Conservation (phyloP, 2,888 invertebrate species). For the Platypus cylindrus region DNA sequence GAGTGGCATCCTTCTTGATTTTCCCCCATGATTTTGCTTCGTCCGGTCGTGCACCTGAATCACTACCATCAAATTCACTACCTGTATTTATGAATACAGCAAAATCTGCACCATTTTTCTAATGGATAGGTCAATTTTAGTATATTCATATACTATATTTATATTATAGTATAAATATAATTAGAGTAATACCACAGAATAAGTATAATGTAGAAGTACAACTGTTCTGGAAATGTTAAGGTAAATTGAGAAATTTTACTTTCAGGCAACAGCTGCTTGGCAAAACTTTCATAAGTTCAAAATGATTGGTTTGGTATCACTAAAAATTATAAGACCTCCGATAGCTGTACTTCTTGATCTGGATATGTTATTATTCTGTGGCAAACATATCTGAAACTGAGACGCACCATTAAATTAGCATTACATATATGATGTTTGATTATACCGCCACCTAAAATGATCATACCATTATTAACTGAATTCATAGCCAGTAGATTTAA, state of each 20-base stretch:
- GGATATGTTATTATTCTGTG: too few relatives aligned
- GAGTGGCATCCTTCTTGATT: slow-evolving; percentile 73
- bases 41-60: slow-evolving; percentile 94
- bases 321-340: too few relatives aligned
- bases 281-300: too few relatives aligned
- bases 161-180: too few relatives aligned
- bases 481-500: slow-evolving; percentile 91
- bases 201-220: too few relatives aligned
- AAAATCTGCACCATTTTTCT: slow-evolving; percentile 93
- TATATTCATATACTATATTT: too few relatives aligned
- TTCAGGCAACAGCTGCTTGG: too few relatives aligned
- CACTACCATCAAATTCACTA: slow-evolving; percentile 94
- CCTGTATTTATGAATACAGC: slow-evolving; percentile 92
- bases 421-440: slow-evolving; percentile 99
- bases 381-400: slow-evolving; percentile 5
- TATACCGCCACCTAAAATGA: slow-evolving; percentile 91
- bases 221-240: slow-evolving; percentile 7
- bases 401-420: slow-evolving; percentile 87
- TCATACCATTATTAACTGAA: slow-evolving; percentile 87
- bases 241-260: too few relatives aligned
- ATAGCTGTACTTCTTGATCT: too few relatives aligned
- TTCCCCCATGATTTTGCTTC: slow-evolving; percentile 99
- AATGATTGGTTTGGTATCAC: too few relatives aligned
- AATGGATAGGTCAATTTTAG: too few relatives aligned
- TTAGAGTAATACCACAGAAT: too few relatives aligned